phyloP scores from a whole-genome alignment of 2,797 vertebrate genomes.

The Enteromius fasciolatus region DNA sequence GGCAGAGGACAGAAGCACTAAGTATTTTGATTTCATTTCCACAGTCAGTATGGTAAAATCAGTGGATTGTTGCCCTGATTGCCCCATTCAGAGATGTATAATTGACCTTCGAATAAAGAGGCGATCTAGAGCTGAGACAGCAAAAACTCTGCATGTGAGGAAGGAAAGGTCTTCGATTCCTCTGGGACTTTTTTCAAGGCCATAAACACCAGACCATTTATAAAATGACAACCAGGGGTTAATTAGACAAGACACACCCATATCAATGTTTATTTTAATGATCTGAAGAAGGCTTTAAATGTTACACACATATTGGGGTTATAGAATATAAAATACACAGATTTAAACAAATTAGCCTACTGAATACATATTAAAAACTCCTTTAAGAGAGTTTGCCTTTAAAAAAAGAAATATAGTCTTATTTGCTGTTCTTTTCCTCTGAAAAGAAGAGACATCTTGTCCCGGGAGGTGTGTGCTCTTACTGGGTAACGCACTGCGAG shows the following conservation, averaged over 20 bases:
- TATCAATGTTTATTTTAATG: not conserved
- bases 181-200: not conserved
- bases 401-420: not conserved
- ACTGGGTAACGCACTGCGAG: slow-evolving; percentile 37
- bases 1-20: slow-evolving; percentile 38
- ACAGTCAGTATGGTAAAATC: slow-evolving; percentile 52
- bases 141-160: slow-evolving; percentile 48
- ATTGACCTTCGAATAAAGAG: slow-evolving; percentile 72
- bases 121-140: slow-evolving; percentile 68
- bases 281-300: not conserved
- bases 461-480: slow-evolving; percentile 1
- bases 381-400: too few species aligned
- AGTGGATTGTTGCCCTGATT: slow-evolving; percentile 47
- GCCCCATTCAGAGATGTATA: slow-evolving; percentile 47
- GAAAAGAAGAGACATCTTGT: not conserved
- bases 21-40: slow-evolving; percentile 55
- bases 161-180: slow-evolving; percentile 9
- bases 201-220: not conserved
- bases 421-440: not conserved
- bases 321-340: not conserved
- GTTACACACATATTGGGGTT: not conserved
- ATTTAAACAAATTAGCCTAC: not conserved
- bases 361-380: not conserved
- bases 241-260: slow-evolving; percentile 9
- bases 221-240: not conserved